phyloP scores from a whole-genome alignment of 2,888 invertebrate species.

The Clepsis dumicolana region DNA sequence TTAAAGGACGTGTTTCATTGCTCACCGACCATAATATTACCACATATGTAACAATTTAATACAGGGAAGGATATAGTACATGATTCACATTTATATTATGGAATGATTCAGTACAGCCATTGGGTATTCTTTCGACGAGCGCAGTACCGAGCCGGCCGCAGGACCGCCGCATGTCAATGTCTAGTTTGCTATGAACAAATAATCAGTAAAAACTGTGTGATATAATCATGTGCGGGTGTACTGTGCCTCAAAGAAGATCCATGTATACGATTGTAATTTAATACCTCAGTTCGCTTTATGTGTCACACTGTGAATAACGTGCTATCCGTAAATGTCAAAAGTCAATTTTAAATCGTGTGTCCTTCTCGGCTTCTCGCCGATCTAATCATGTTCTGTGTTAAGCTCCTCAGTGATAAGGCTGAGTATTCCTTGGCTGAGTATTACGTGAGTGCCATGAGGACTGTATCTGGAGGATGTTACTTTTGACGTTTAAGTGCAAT shows the following conservation, averaged over 20 bases:
- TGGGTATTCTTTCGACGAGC: slow-evolving; percentile 75
- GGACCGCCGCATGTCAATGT: slow-evolving; percentile 61
- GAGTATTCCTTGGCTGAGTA: slow-evolving; percentile 73
- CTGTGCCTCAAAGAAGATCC: slow-evolving; percentile 75
- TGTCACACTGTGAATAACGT: slow-evolving; percentile 79
- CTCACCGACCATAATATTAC: slow-evolving; percentile 53
- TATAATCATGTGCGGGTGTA: slow-evolving; percentile 82
- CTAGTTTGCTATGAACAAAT: slow-evolving; percentile 72
- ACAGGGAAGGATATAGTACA: slow-evolving; percentile 57
- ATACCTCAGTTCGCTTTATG: slow-evolving; percentile 81
- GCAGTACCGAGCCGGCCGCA: slow-evolving; percentile 71
- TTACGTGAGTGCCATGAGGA: slow-evolving; percentile 76
- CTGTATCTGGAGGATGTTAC: slow-evolving; percentile 57
- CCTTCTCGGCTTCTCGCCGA: slow-evolving; percentile 55
- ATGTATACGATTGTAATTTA: slow-evolving; percentile 83
- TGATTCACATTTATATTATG: slow-evolving; percentile 78
- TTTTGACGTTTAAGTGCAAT: slow-evolving; percentile 77
- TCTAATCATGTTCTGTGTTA: slow-evolving; percentile 75
- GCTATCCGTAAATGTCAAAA: slow-evolving; percentile 82
- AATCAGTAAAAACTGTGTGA: slow-evolving; percentile 79
- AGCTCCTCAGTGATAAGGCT: slow-evolving; percentile 75
- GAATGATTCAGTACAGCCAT: slow-evolving; percentile 78
- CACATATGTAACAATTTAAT: slow-evolving; percentile 54
- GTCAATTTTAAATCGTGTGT: slow-evolving; percentile 63
- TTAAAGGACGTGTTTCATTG: slow-evolving; percentile 65